Percentiles rank a stretch among this genome's conserved stretches.
Conservation (phyloP, 2,113 vertebrate species). For the Sander vitreus region DNA sequence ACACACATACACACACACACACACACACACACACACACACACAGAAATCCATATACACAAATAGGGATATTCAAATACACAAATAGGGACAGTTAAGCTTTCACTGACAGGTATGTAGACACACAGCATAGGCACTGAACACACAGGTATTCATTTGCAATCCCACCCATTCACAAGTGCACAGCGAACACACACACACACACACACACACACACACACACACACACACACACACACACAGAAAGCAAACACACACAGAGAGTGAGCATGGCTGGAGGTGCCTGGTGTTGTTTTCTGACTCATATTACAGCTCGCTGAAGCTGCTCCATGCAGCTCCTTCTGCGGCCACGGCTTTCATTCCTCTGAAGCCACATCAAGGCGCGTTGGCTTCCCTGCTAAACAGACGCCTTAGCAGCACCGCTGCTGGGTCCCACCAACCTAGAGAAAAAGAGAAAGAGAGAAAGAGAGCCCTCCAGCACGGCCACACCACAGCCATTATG, state of each 20-base stretch:
- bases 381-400: constrained; percentile 70
- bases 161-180: too few relatives aligned
- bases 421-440: constrained; percentile 68
- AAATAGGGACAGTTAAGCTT: too few relatives aligned
- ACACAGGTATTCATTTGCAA: too few relatives aligned
- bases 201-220: too few relatives aligned
- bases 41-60: neutral
- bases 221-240: neutral
- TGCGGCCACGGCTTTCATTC: constrained; percentile 74
- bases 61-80: neutral
- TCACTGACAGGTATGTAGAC: too few relatives aligned
- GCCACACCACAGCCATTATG: constrained; percentile 67
- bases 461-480: constrained; percentile 35
- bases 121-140: too few relatives aligned
- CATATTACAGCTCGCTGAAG: constrained; percentile 60
- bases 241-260: constrained; percentile 31
- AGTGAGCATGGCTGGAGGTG: constrained; percentile 65
- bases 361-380: constrained; percentile 80
- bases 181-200: too few relatives aligned
- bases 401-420: constrained; percentile 58
- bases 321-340: constrained; percentile 59
- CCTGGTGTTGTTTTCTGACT: constrained; percentile 71
- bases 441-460: constrained; percentile 19
- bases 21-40: neutral
- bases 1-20: neutral